Evolutionary conservation across 1,140 invertebrate genomes (phyloP).

Genomic region (Xylocopa sonorina): DNA sequence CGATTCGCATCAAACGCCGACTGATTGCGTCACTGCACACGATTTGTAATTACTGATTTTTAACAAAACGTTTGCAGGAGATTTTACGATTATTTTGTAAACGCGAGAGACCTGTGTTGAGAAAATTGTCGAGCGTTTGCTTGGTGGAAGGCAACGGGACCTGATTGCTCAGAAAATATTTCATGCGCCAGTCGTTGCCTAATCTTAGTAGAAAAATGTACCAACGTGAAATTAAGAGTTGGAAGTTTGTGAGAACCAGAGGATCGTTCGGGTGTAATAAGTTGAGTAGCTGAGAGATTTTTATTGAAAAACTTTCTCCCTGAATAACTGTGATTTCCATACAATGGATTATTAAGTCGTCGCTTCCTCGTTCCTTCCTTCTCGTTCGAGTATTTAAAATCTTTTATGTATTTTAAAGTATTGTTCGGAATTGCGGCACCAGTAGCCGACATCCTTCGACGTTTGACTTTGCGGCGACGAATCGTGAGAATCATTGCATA

Average conservation of each 20-base stretch:
- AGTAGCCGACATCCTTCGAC: conserved; percentile 14
- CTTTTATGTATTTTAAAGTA: not conserved
- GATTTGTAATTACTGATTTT: not conserved
- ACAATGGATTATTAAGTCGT: not conserved
- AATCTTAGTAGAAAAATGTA: not conserved
- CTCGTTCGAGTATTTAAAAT: not conserved
- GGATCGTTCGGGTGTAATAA: not conserved
- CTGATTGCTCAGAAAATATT: not conserved
- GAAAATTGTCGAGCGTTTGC: not conserved
- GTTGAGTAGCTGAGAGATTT: not conserved
- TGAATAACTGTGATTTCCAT: conserved; percentile 15
- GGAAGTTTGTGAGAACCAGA: not conserved
- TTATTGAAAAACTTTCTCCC: conserved; percentile 19
- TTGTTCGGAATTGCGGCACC: not conserved
- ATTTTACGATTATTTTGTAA: not conserved
- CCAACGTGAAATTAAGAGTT: no score
- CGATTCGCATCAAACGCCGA: not conserved
- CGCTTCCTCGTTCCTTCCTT: conserved; percentile 14
- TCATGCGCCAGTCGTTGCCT: not conserved
- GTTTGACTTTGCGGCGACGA: not conserved
- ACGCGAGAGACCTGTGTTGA: no score
- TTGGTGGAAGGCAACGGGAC: no score
- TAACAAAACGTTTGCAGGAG: not conserved
- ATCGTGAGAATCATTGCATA: conserved; percentile 43
- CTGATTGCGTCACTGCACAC: not conserved